Conservation (phyloP, 2,113 vertebrate species). For the Scophthalmus maximus region DNA sequence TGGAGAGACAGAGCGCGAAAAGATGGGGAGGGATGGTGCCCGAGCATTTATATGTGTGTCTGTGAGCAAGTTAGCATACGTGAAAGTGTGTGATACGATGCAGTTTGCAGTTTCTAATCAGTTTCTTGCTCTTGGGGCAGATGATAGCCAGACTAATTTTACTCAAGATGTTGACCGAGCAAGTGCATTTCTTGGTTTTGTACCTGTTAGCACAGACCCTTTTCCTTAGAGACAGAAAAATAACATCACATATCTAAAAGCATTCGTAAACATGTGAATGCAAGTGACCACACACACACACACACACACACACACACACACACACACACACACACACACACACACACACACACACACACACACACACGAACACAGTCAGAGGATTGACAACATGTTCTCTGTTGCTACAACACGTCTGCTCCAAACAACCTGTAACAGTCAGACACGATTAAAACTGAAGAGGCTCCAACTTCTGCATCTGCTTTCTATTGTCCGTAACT, state of each 20-base stretch:
- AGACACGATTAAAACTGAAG: constrained; percentile 48
- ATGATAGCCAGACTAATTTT: constrained; percentile 12
- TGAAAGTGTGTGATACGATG: constrained; percentile 15
- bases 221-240: constrained; percentile 13
- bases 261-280: constrained; percentile 8
- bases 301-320: too few species aligned
- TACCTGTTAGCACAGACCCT: constrained; percentile 16
- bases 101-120: constrained; percentile 1
- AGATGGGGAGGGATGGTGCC: not conserved
- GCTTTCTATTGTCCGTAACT: constrained; percentile 57
- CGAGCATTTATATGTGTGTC: not conserved
- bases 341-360: too few species aligned
- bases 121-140: constrained; percentile 16
- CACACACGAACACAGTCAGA: too few species aligned
- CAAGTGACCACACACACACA: constrained; percentile 18
- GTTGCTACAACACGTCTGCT: constrained; percentile 68
- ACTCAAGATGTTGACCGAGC: constrained; percentile 49
- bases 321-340: too few species aligned
- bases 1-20: too few species aligned
- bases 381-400: constrained; percentile 26
- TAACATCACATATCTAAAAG: constrained; percentile 7
- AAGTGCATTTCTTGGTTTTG: constrained; percentile 39
- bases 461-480: constrained; percentile 62
- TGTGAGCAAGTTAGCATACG: constrained; percentile 11
- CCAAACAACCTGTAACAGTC: constrained; percentile 59